Base-by-base conservation (phyloP, 53 echinoderm and acorn worm genomes). In the Glandiceps talaboti region DNA sequence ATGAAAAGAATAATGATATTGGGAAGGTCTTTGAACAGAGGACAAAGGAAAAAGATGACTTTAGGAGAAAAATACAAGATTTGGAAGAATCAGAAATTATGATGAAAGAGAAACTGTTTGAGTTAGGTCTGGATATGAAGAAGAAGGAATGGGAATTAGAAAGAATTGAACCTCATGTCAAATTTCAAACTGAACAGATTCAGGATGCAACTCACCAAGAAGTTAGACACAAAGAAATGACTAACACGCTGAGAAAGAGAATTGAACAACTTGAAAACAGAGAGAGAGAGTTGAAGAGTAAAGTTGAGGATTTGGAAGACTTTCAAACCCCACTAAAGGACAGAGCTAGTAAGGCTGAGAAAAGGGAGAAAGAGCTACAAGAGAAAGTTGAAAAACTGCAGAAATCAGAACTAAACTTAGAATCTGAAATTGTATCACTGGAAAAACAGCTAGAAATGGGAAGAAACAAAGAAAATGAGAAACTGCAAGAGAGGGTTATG, bases 31-130 rank as follows among this genome's bases (percentile, higher is more conserved):
- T 45, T 12, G 6, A 45, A 45, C 64, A 45, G 64, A 45, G 64
- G 64, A 45, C 6, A 20, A 45, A 45, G 20, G 64, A 45, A 45
- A 45, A 45, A 45, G 64, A 45, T 45, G 64, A 45, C 6, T 20
- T 45, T 45, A 45, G 64, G 64, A 45, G 20, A 20, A 45, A 45
- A 45, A 45, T 45, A 6, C 64, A 45, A 20, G 64, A 45, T 20
- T 20, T 12, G 20, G 64, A 84, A 33, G 86, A 82, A n/a, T 87
- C 91, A 1, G 91, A 94, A 73, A 80, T 80, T 31, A 79, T 87
- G 28, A 76, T 89, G 1, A 89, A 78, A 73, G 82, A 86, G 76
- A 6, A 45, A 45, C 6, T 45, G 64, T 45, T 12, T 20, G 6
- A 12, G 64, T 20, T 45, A 20, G 64, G 64, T 20, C 20, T 45